Conservation (phyloP, 2,888 invertebrate species). For the Agrochola litura region DNA sequence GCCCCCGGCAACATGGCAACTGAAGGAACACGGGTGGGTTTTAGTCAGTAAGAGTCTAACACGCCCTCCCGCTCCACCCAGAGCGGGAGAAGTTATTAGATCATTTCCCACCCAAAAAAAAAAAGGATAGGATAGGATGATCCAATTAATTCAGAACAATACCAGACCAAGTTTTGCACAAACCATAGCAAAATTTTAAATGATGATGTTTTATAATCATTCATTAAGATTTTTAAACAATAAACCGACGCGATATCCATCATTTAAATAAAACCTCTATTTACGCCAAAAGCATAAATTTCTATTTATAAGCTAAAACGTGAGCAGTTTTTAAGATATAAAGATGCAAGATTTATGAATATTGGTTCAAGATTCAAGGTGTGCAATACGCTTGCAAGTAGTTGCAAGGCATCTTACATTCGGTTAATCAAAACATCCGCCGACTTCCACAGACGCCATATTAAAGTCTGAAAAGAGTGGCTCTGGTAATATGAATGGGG, state of each 20-base stretch:
- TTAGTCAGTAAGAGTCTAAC: too few relatives aligned
- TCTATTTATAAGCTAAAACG: neutral
- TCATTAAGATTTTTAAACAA: neutral
- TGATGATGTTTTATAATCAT: neutral
- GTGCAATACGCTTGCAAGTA: slow-evolving; percentile 48
- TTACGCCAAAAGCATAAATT: neutral
- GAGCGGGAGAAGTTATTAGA: too few relatives aligned
- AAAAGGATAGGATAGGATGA: neutral
- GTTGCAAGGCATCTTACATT: slow-evolving; percentile 50
- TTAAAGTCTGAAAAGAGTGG: slow-evolving; percentile 57
- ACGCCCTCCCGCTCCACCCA: too few relatives aligned
- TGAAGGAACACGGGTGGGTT: too few relatives aligned
- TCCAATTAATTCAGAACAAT: neutral
- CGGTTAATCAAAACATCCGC: slow-evolving; percentile 62
- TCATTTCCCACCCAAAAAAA: too few relatives aligned
- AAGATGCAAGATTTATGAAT: slow-evolving; percentile 43
- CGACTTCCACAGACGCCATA: slow-evolving; percentile 50
- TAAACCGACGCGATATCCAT: neutral
- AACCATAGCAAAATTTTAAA: neutral
- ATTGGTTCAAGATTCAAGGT: slow-evolving; percentile 30
- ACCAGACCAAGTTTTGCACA: neutral
- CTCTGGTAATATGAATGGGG: slow-evolving; percentile 59
- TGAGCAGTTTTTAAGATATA: slow-evolving; percentile 9
- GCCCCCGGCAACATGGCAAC: too few relatives aligned
- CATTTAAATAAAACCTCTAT: neutral